These are phyloP conservation scores for Akabosia matsudoensis DNA, from an alignment of 1,140 invertebrate species.

Conservation along the genomic window DNA sequence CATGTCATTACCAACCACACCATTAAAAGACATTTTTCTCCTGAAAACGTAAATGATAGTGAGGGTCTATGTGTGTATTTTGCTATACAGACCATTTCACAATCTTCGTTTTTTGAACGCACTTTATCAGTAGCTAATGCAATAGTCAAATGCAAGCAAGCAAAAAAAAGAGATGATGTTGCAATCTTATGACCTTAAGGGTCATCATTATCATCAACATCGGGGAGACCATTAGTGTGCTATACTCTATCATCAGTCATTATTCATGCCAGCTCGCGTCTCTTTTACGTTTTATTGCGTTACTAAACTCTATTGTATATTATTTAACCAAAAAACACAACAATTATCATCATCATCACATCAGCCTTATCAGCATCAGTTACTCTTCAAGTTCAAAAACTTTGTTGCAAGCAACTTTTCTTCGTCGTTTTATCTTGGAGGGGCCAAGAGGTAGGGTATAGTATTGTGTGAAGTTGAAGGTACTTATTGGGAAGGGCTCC, in stretches of 20 bases:
- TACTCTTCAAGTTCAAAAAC: not conserved
- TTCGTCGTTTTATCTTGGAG: not conserved
- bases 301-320: not conserved
- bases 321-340: not conserved
- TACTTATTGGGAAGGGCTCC: no score
- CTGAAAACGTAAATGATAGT: not conserved
- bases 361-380: not conserved
- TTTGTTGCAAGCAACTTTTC: not conserved
- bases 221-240: not conserved
- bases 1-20: conserved; percentile 8
- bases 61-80: no score
- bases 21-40: not conserved
- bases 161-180: not conserved
- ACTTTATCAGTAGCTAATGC: not conserved
- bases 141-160: not conserved
- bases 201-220: not conserved
- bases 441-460: not conserved
- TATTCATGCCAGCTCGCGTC: not conserved
- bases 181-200: conserved; percentile 6
- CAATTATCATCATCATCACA: no score
- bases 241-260: not conserved
- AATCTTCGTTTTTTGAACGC: not conserved
- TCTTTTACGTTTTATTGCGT: not conserved
- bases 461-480: not conserved
- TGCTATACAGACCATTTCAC: not conserved